Evolutionary conservation across 2,113 vertebrate genomes (phyloP), one percentile per base, ranked within the genome.

Genomic region (Xiphorhynchus elegans): DNA sequence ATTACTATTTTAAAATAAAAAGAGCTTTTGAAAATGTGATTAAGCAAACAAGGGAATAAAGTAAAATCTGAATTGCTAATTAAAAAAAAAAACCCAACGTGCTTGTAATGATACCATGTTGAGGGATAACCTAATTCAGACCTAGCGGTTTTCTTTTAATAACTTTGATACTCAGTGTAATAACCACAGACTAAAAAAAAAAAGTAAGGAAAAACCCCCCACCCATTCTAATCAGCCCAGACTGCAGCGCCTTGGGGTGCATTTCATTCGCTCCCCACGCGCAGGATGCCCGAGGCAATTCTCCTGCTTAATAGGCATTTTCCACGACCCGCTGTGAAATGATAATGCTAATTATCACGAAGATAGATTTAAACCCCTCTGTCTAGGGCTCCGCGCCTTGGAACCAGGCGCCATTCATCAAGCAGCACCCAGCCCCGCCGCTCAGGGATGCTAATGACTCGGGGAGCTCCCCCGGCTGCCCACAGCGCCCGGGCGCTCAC

Each of bases 401-500:
- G 35, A 42, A 56, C 39, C 49, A 21, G 49, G 4, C 24, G 2
- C 35, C 40, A 7, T 12, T 56, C 28, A 5, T 2, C 79, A 56
- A 56, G 1, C 67, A 37, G 49, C 81, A 58, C 11, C 19, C 28
- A 8, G 53, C 73, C 55, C 8, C 2, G 1, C 31, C 1, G 13
- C 89, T 53, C 46, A 11, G 40, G 13, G 25, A 2, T 11, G 66
- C 60, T 19, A 18, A 29, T 3, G 62, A n/a, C 44, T 31, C 3
- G 5, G 6, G 39, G 23, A 13, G 50, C 72, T 68, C 44, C n/a
- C 13, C 24, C 3, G n/a, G 69, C 82, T 73, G 37, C 84, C 8
- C 8, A 29, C 67, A 11, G 42, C 17, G 3, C 42, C 25, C 46
- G 11, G 3, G 56, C 7, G 67, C 98, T 97, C 97, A 99, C 99